phyloP scores from a whole-genome alignment of 2,888 invertebrate genomes.

The Andrena camellia region DNA sequence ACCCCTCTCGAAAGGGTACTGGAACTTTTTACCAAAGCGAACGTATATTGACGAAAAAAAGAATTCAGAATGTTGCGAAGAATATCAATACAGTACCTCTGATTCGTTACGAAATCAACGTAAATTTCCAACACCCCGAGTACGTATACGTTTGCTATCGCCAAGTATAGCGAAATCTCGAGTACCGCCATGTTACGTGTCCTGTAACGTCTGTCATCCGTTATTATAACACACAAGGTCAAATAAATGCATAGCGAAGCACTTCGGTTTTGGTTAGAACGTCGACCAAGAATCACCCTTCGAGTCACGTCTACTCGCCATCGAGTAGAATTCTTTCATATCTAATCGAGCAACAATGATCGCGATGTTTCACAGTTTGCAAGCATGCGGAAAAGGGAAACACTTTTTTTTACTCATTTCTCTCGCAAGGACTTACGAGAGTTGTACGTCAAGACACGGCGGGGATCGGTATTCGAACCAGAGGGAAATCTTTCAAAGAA shows the following conservation, averaged over 20 bases:
- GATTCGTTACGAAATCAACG: slow-evolving; percentile 7
- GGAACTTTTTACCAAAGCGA: not conserved
- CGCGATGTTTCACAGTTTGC: no score
- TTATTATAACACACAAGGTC: slow-evolving; percentile 27
- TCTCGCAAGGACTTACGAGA: no score
- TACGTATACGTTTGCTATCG: not conserved
- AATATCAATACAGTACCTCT: not conserved
- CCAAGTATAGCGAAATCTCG: no score
- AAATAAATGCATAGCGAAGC: slow-evolving; percentile 27
- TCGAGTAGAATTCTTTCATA: no score
- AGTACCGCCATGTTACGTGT: not conserved
- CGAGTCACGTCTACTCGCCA: no score
- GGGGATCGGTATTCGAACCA: no score
- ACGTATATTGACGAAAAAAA: not conserved
- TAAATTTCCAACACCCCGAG: not conserved
- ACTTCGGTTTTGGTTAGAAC: not conserved
- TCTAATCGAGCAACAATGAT: no score
- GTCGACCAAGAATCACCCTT: no score
- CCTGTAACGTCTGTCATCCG: slow-evolving; percentile 1
- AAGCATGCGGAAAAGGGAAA: no score
- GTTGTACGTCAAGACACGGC: no score
- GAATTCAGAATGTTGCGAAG: not conserved
- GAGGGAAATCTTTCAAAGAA: no score
- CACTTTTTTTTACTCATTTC: no score
- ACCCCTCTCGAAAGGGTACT: not conserved